These are phyloP conservation scores for Formica aserva DNA, from an alignment of 2,888 invertebrate species.

Conservation along the genomic window DNA sequence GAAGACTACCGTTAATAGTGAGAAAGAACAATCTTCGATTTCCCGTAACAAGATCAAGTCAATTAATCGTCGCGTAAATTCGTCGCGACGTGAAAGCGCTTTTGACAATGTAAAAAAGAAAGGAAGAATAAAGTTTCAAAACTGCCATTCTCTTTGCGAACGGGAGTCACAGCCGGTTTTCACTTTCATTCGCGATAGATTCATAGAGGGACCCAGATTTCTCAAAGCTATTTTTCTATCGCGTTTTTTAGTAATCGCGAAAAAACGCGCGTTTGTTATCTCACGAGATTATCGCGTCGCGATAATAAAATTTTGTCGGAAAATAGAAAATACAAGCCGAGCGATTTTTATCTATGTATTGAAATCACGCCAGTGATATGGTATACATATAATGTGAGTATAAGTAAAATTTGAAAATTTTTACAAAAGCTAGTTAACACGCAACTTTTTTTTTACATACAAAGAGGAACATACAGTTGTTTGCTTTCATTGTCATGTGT, in stretches of 20 bases:
- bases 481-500: neutral
- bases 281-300: neutral
- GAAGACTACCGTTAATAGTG: neutral
- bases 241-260: neutral
- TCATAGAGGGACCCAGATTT: slow-evolving; percentile 68
- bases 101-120: neutral
- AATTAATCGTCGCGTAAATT: slow-evolving; percentile 51
- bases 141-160: slow-evolving; percentile 52
- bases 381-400: neutral
- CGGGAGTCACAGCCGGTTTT: neutral
- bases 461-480: neutral
- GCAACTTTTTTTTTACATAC: neutral
- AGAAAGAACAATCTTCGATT: neutral
- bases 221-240: slow-evolving; percentile 71
- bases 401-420: slow-evolving; percentile 17
- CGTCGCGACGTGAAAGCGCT: neutral
- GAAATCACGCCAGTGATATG: neutral
- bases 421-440: neutral
- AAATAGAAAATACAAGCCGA: neutral
- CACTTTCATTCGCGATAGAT: slow-evolving; percentile 43
- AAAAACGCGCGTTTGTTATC: neutral
- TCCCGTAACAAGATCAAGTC: slow-evolving; percentile 50
- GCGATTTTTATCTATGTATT: neutral
- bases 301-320: neutral
- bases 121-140: slow-evolving; percentile 51